Evolutionary conservation across 1,140 invertebrate species (phyloP), one percentile per base, ranked within the genome.

Genomic region (Leucophenga varia): DNA sequence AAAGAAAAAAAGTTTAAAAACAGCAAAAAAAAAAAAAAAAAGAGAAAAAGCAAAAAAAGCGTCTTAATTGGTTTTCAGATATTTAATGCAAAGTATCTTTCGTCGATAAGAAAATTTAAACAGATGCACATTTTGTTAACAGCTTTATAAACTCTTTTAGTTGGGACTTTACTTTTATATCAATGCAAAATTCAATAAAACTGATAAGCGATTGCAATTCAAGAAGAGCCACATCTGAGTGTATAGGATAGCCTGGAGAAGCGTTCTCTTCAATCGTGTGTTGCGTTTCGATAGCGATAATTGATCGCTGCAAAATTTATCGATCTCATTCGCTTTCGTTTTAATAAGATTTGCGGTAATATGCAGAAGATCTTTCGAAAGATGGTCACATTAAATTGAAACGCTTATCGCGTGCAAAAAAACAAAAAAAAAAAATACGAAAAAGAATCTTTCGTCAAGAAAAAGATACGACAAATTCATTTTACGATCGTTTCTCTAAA

Each of bases 41-140:
- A 49, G 25, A 46, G 59, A 64, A 28, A 39, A 57, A 49, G 32
- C 59, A 54, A 64, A 67, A 67, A 67, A 67, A 63, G 63, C 63
- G 67, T 63, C 67, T 67, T 67, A 67, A 67, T 67, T 67, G 63
- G 63, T 64, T 59, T 59, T 55, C 57, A 57, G 59, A 65, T 65
- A 61, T 61, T 63, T 58, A 65, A 65, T 65, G 63, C 58, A 50
- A 50, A 44, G 44, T 51, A 56, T 53, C 50, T 40, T 36, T 46
- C n/a, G n/a, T 57, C 30, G 63, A 67, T 67, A 67, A 67, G n/a
- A 59, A 63, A 67, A 67, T 67, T 67, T 67, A 67, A 67, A 67
- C 63, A 67, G 63, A 67, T 67, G 63, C 63, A 67, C 63, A 67
- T 67, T 67, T 67, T 67, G 63, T 67, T 67, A 67, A 67, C 63